These are phyloP conservation scores for Vidua macroura DNA, from an alignment of 2,113 vertebrate species.

Conservation along the genomic window DNA sequence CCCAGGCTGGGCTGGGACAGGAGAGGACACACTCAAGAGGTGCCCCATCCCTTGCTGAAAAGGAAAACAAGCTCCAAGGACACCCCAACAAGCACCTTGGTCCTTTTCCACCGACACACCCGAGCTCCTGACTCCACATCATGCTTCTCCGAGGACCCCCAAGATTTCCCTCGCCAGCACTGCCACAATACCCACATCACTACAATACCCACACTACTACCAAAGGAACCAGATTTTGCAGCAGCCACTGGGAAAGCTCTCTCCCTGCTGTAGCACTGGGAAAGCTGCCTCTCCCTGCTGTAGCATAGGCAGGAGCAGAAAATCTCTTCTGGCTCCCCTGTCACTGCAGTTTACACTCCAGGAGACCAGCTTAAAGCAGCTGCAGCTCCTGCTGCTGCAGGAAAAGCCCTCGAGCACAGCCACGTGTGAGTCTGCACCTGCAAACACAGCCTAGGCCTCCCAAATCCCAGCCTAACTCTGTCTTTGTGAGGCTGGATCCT, in stretches of 20 bases:
- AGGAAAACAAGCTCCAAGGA: neutral
- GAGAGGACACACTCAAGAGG: neutral
- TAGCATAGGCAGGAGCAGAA: neutral
- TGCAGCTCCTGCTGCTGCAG: conserved; percentile 29
- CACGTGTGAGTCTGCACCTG: neutral
- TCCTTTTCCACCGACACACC: neutral
- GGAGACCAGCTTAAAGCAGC: neutral
- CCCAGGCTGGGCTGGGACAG: neutral
- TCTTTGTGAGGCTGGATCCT: neutral
- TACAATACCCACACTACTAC: neutral
- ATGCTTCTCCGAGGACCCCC: neutral
- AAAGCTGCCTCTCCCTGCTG: neutral
- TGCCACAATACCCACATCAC: neutral
- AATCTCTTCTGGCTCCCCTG: conserved; percentile 5
- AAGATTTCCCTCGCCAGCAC: fast-evolving
- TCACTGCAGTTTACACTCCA: conserved; percentile 15
- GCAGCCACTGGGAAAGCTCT: neutral
- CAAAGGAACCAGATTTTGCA: neutral
- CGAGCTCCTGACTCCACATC: neutral
- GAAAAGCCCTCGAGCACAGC: neutral
- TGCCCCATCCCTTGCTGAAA: neutral
- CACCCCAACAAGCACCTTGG: neutral
- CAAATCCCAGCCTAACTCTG: neutral
- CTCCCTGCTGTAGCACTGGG: too few species aligned
- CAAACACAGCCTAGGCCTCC: neutral